Base-by-base conservation (phyloP, 1,140 invertebrate species). In the Whitmania pigra region DNA sequence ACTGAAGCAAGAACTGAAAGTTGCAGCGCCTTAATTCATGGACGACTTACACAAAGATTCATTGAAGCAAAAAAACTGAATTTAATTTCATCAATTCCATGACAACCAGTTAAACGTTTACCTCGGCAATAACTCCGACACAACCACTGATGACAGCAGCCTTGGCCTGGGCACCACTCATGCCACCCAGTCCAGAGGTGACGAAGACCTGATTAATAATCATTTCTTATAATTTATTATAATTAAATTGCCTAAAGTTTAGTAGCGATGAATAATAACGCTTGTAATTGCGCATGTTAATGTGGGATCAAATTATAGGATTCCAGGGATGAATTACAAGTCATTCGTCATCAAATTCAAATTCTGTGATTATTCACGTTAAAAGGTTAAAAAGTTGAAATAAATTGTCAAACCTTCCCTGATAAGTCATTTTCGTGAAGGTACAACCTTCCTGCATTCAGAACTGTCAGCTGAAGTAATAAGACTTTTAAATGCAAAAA, bases 111-210 rank as follows among this genome's bases (percentile, higher is more conserved):
- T 25, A 0, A 63, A 31, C 18, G 40, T 75, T 72, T 76, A 88
- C 87, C 82, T 88, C 88, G 22, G 88, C 87, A 74, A 89, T 85
- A 17, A 88, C 86, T 36, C 87, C 87, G 63, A 89, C 79, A 78
- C 87, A 88, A 13, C 87, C 87, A 73, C 83, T 82, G 72, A 88
- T 87, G 22, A 86, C 85, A 4, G 87, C 85, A 7, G 88, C 88
- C 79, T 88, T 88, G 2, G 88, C 85, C 77, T 88, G 87, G 4
- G 87, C 87, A 0, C 87, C 87, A 77, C 86, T 87, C 88, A 88
- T 89, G 53, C 88, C 88, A 36, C 87, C 87, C 3, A 89, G 79
- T 6, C 87, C 87, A n/a, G 87, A 84, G 13, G 86, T 86, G 4
- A 89, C 78, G 77, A 87, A 88, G 17, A 88, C 85, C 81, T 83